Percentiles rank a stretch among this genome's conserved stretches.
Evolutionary conservation across 2,113 vertebrate genomes (phyloP).

Genomic region (Macrotis lagotis): DNA sequence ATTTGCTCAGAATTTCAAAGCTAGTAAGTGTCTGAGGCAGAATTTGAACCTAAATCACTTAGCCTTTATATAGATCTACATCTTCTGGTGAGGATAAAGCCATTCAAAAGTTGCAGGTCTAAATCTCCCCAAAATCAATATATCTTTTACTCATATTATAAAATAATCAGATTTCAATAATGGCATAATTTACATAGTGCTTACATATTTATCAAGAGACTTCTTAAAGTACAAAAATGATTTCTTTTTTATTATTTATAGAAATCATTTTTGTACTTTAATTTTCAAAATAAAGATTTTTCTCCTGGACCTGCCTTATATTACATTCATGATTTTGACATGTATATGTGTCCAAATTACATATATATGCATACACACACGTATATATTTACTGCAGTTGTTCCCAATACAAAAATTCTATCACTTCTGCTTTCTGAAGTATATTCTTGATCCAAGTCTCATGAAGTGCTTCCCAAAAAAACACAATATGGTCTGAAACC

Average conservation of each 20-base stretch:
- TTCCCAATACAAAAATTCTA: background rate
- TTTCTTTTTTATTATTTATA: no score
- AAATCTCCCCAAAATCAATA: background rate
- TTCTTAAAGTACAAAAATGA: background rate
- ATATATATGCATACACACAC: no score
- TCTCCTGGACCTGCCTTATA: background rate
- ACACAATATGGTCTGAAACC: background rate
- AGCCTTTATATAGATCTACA: background rate
- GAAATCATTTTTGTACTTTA: no score
- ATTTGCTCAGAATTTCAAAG: no score
- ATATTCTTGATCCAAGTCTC: background rate
- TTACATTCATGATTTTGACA: background rate
- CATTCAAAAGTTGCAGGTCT: background rate
- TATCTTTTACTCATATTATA: background rate
- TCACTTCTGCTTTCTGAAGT: background rate
- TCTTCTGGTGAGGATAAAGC: background rate
- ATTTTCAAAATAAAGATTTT: background rate
- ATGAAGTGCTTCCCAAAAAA: background rate
- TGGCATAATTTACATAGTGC: background rate
- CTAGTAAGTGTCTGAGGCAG: no score
- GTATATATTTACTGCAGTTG: background rate
- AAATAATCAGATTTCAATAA: background rate
- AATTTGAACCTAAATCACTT: background rate
- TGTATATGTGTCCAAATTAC: background rate
- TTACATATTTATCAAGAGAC: background rate